These are phyloP conservation scores for Misgurnus anguillicaudatus DNA, from an alignment of 2,113 vertebrate genomes.

Conservation along the genomic window DNA sequence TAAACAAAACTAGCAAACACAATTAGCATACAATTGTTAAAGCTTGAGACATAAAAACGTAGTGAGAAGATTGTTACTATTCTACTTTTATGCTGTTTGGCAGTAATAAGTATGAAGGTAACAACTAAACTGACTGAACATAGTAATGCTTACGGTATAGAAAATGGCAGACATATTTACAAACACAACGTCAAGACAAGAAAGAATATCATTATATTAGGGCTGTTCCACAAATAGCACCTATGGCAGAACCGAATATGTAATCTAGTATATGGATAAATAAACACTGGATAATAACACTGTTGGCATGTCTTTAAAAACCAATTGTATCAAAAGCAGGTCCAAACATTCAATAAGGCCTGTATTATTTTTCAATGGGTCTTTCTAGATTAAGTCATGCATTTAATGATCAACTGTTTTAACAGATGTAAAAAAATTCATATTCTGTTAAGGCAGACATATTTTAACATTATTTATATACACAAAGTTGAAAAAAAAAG, in stretches of 20 bases:
- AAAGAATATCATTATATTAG: conserved; percentile 17
- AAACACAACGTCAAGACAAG: conserved; percentile 29
- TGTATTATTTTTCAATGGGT: conserved; percentile 1
- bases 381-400: conserved; percentile 15
- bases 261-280: conserved; percentile 11
- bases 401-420: conserved; percentile 19
- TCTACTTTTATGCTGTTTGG: background rate
- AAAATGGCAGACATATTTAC: conserved; percentile 37
- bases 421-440: conserved; percentile 38
- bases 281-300: conserved; percentile 15
- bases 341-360: background rate
- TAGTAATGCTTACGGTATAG: background rate
- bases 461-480: conserved; percentile 39
- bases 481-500: conserved; percentile 22
- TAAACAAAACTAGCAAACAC: conserved; percentile 17
- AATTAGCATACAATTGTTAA: background rate
- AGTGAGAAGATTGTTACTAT: background rate
- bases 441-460: conserved; percentile 48
- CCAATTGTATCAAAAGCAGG: conserved; percentile 29
- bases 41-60: background rate
- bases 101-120: conserved; percentile 10
- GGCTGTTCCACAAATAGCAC: conserved; percentile 42
- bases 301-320: conserved; percentile 30
- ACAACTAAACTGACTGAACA: conserved; percentile 26
- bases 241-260: conserved; percentile 31